Evolutionary conservation across 1,140 invertebrate genomes (phyloP).

Genomic region (Triops cancriformis): DNA sequence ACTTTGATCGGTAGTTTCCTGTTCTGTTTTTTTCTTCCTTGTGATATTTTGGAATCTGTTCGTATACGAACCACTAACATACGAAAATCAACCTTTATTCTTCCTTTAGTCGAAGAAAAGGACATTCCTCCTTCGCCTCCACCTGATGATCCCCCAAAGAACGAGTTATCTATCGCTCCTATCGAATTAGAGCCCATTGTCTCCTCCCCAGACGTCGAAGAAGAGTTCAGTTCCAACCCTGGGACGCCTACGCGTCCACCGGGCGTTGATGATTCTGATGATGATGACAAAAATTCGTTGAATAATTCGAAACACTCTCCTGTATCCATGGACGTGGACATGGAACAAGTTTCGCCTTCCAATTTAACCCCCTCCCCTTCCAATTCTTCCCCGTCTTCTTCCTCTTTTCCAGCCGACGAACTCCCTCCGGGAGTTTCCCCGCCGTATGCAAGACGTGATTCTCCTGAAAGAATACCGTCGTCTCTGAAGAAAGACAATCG

Average conservation of each 20-base stretch:
- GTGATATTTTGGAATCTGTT: not conserved
- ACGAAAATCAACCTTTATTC: not conserved
- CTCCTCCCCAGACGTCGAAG: not conserved
- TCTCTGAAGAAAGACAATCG: not conserved
- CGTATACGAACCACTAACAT: not conserved
- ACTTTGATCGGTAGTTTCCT: no score
- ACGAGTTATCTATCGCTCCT: not conserved
- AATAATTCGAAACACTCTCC: conserved; percentile 31
- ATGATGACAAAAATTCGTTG: conserved; percentile 26
- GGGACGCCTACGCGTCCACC: not conserved
- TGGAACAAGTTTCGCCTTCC: conserved; percentile 26
- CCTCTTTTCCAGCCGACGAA: not conserved
- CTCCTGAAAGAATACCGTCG: no score
- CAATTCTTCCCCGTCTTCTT: conserved; percentile 18
- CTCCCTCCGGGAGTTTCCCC: not conserved
- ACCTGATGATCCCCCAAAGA: not conserved
- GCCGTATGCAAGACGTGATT: not conserved
- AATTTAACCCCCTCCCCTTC: conserved; percentile 28
- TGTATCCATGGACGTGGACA: conserved; percentile 30
- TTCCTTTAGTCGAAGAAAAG: not conserved
- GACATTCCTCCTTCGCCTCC: conserved; percentile 2
- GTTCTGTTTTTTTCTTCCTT: not conserved
- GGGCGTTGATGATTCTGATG: not conserved
- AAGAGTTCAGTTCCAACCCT: not conserved
- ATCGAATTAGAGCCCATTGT: conserved; percentile 2